These are phyloP conservation scores for Oopsacas minuta DNA, from an alignment of 37 sponge, comb jelly and placozoan genomes.

Conservation along the genomic window DNA sequence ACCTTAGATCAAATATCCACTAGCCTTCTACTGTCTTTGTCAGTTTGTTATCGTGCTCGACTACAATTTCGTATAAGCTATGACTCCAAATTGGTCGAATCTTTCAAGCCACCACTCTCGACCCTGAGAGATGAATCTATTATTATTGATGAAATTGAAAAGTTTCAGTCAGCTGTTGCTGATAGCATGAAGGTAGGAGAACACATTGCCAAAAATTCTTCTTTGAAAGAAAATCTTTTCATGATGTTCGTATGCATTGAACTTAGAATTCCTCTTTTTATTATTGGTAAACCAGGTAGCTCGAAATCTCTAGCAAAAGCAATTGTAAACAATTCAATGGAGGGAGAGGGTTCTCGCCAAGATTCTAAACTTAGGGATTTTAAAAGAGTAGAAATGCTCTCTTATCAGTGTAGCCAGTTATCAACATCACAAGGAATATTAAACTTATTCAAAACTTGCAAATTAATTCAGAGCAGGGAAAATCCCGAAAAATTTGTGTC, in stretches of 20 bases:
- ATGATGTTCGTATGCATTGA: slow-evolving; percentile 50
- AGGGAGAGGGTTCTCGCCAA: slow-evolving; percentile 31
- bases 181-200: slow-evolving; percentile 23
- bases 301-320: slow-evolving; percentile 33
- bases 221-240: slow-evolving; percentile 35
- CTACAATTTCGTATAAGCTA: slow-evolving; percentile 14
- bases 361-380: neutral
- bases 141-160: neutral
- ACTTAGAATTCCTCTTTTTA: slow-evolving; percentile 35
- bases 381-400: slow-evolving; percentile 18
- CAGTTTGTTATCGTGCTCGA: slow-evolving; percentile 25
- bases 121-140: neutral
- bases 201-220: slow-evolving; percentile 29
- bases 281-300: slow-evolving; percentile 43
- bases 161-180: slow-evolving; percentile 22
- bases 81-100: neutral
- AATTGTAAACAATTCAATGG: slow-evolving; percentile 25
- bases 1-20: neutral
- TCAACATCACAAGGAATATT: slow-evolving; percentile 22
- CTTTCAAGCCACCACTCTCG: neutral
- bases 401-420: slow-evolving; percentile 27
- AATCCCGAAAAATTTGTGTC: slow-evolving; percentile 24
- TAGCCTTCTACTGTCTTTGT: neutral
- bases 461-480: slow-evolving; percentile 6
- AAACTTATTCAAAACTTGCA: slow-evolving; percentile 18